Evolutionary conservation across 2,888 invertebrate genomes (phyloP), one percentile per base, ranked within the genome.

Genomic region (Patella ulyssiponensis): DNA sequence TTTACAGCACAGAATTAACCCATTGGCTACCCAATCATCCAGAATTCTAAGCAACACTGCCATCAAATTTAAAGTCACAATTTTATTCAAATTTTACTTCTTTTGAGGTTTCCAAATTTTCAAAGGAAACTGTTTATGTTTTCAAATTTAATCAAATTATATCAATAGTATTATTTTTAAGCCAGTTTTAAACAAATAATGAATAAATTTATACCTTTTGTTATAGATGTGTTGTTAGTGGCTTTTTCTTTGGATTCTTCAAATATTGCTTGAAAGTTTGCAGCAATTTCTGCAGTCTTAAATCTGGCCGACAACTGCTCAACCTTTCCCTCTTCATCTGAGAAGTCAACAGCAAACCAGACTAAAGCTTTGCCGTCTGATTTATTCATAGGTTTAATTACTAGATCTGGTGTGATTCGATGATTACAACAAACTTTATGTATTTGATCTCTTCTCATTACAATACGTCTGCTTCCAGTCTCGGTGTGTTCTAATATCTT

Each of bases 361-460:
- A 95, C 88, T 95, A 96, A 96, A 0, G 96, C 94, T 88, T 95
- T 95, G 1, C 89, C 89, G 51, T 96, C 96, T 89, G 96, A 96
- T 90, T 96, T 96, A 7, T 85, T 79, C 73, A 93, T 94, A 79
- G 97, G 95, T 75, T 94, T 94, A 27, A 97, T 92, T 83, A 94
- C 94, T 93, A 97, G 94, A 81, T 96, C 95, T 0, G 94, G 91
- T 0, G 94, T 94, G 53, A 98, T 93, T 83, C 94, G 94, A 90
- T 98, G 98, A 93, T 98, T 98, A 12, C 97, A 97, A 92, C 97
- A 97, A 70, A 98, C 94, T 91, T 97, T 97, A 80, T 95, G 92
- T 3, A 97, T 77, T 92, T 96, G 96, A 84, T 98, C 98, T 14
- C 98, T 94, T 44, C 98, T 94, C 98, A 98, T 98, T 17, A 99